These are phyloP conservation scores for Bombyx mori DNA, from an alignment of 1,140 invertebrate genomes.

Conservation along the genomic window ASM3026992v2 NC_085117.1:19865501-19866000, in stretches of 20 bases:
- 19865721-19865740: neutral
- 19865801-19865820: neutral
- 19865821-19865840: neutral
- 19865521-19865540: too few relatives aligned
- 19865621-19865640: slow-evolving; percentile 13
- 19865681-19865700: slow-evolving; percentile 2
- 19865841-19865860: neutral
- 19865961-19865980: too few relatives aligned
- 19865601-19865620: slow-evolving; percentile 1
- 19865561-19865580: too few relatives aligned
- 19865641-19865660: slow-evolving; percentile 16
- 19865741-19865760: neutral
- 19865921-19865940: too few relatives aligned
- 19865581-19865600: too few relatives aligned
- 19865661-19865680: slow-evolving; percentile 8
- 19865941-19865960: too few relatives aligned
- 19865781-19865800: neutral
- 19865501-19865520: too few relatives aligned
- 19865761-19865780: neutral
- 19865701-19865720: neutral
- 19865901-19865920: too few relatives aligned
- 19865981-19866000: too few relatives aligned
- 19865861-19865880: too few relatives aligned
- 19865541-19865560: too few relatives aligned
- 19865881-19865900: too few relatives aligned